Conservation (phyloP, 1,140 invertebrate genomes). For the Drosophila gunungcola region DNA sequence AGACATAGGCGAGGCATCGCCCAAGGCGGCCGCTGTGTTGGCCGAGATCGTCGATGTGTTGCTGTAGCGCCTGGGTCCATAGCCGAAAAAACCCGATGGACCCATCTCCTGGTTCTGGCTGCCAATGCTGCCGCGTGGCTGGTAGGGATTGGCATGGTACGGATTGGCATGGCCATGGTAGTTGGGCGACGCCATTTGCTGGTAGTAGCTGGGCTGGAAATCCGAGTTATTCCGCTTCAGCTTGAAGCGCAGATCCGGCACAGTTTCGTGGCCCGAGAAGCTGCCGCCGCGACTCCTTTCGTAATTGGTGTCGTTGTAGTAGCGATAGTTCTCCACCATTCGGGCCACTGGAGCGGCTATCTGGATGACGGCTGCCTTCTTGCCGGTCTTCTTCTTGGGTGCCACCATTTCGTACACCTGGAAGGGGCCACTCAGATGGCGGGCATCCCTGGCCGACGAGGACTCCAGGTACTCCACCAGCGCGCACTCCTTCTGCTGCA, state of each 20-base stretch:
- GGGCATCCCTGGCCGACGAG: constrained; percentile 92
- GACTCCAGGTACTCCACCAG: constrained; percentile 95
- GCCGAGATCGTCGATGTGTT: constrained; percentile 79
- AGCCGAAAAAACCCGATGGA: constrained; percentile 65
- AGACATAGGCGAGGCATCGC: constrained; percentile 42
- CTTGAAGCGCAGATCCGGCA: constrained; percentile 74
- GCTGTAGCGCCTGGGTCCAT: constrained; percentile 75
- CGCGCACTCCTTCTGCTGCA: constrained; percentile 93
- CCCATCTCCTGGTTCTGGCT: constrained; percentile 24
- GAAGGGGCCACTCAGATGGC: constrained; percentile 86
- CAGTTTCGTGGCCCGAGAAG: constrained; percentile 73
- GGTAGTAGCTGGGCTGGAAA: constrained; percentile 71
- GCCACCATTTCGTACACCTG: constrained; percentile 84
- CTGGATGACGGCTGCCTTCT: constrained; percentile 80
- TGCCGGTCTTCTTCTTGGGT: constrained; percentile 84
- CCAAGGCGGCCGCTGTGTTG: constrained; percentile 59
- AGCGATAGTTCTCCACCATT: constrained; percentile 84
- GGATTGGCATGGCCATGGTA: constrained; percentile 50
- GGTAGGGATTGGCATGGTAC: constrained; percentile 69
- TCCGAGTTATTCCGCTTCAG: constrained; percentile 82
- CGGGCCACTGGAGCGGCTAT: constrained; percentile 74
- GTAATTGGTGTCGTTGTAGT: constrained; percentile 73
- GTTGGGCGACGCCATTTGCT: constrained; percentile 31
- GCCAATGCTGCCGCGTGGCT: constrained; percentile 54
- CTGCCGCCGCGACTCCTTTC: constrained; percentile 81